Evolutionary conservation across 2,113 vertebrate species (phyloP), one percentile per base, ranked within the genome.

Genomic region (Siniperca chuatsi): DNA sequence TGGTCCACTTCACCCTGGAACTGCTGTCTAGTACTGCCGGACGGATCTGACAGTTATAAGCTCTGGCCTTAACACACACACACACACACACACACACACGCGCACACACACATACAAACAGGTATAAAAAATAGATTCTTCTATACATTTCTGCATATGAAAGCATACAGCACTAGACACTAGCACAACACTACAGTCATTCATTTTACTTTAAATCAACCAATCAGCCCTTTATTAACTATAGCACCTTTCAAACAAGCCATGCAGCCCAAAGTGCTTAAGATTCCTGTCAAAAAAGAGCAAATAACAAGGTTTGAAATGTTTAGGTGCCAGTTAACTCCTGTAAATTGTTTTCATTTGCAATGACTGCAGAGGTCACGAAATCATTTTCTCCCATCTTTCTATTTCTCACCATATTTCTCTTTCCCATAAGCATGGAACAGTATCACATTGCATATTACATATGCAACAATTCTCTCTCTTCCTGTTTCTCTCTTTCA

Each of bases 1-100:
- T 97, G 83, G 98, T 98, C 98, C 98, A 99, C 89, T 97, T 99
- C 83, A 97, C 95, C 82, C 97, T 97, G 78, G 97, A 97, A 70
- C 96, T 97, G 88, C 96, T 96, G 92, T 99, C 98, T 54, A 99
- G 93, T 82, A 99, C 96, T 4, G 97, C 98, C 2, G 98, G 97
- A 69, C 97, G 94, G 92, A 99, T 97, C 94, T 99, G 98, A 84
- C 97, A 98, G 92, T 99, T 99, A 92, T 99, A 99, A 0, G 97
- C 95, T 58, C 97, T 96, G 79, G 97, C 97, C 98, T 99, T 84
- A 74, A 89, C 91, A 55, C 50, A 68, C 42, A 73, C 25, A 25
- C 12, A 81, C 35, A 57, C 11, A 50, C 13, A 54, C 25, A 89
- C 91, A 55, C 50, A 68, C 33, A 23, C 2, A 46, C 4, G 58